Conservation (phyloP, 2,797 vertebrate species). For the Percopsis omiscomaycus region DNA sequence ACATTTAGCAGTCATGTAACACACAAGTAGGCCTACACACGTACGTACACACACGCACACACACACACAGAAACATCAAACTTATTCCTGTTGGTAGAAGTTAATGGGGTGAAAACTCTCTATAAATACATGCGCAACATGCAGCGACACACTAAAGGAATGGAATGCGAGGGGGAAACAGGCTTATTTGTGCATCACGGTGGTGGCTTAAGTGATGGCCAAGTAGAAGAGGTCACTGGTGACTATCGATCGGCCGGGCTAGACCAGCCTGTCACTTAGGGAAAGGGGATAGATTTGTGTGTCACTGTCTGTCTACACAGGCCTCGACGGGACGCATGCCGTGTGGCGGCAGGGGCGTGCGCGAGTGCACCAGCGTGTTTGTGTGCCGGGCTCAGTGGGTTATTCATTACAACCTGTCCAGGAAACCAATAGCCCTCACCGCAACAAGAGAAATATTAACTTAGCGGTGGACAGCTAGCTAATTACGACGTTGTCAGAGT, state of each 20-base stretch:
- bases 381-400: conserved; percentile 51
- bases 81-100: neutral
- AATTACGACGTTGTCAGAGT: conserved; percentile 57
- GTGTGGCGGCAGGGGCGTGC: conserved; percentile 1
- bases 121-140: neutral
- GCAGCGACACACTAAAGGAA: conserved; percentile 9
- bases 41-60: neutral
- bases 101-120: neutral
- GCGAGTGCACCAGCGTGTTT: conserved; percentile 10
- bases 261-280: conserved; percentile 59
- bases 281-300: conserved; percentile 72
- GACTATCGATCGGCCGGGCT: conserved; percentile 76
- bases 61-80: neutral
- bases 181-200: conserved; percentile 59
- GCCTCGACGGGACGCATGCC: conserved; percentile 54
- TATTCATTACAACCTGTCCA: conserved; percentile 73
- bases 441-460: conserved; percentile 75
- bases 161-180: conserved; percentile 16
- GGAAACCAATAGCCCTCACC: conserved; percentile 72
- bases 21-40: neutral
- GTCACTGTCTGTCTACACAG: conserved; percentile 71
- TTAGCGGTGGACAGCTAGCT: conserved; percentile 64
- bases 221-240: conserved; percentile 76
- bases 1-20: conserved; percentile 56
- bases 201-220: conserved; percentile 61